phyloP scores from a whole-genome alignment of 2,113 vertebrate species.

The Amblyopsis rosae region DNA sequence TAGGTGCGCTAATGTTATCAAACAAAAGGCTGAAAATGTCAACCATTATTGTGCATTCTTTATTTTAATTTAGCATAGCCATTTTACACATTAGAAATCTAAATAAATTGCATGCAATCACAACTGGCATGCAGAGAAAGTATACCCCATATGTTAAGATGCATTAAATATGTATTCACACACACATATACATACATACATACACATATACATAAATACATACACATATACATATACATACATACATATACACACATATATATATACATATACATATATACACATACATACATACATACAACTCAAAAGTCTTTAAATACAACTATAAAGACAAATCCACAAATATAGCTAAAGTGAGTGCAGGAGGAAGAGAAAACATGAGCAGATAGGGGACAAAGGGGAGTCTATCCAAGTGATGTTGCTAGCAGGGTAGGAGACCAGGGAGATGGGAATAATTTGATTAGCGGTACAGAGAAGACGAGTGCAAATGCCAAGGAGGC shows the following conservation, averaged over 20 bases:
- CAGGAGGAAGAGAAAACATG: conserved; percentile 10
- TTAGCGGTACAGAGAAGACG: conserved; percentile 50
- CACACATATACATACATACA: too few relatives aligned
- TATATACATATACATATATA: too few relatives aligned
- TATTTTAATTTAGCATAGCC: background rate
- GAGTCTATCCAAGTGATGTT: conserved; percentile 13
- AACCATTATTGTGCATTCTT: background rate
- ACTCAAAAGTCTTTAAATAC: background rate
- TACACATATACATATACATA: too few relatives aligned
- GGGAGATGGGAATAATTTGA: conserved; percentile 63
- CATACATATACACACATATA: too few relatives aligned
- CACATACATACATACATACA: too few relatives aligned
- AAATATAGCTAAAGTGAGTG: background rate
- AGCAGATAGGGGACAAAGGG: background rate
- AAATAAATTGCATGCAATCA: background rate
- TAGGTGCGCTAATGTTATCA: conserved; percentile 26
- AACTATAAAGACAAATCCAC: background rate
- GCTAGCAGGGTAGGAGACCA: conserved; percentile 14
- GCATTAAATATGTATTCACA: too few relatives aligned
- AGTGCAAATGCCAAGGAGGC: conserved; percentile 44
- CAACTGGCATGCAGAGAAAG: background rate
- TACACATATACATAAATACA: too few relatives aligned
- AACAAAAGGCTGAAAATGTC: background rate
- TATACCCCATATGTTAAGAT: too few relatives aligned
- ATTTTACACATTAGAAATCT: background rate